phyloP scores from a whole-genome alignment of 2,888 invertebrate species.

The Chrysolina haemoptera region DNA sequence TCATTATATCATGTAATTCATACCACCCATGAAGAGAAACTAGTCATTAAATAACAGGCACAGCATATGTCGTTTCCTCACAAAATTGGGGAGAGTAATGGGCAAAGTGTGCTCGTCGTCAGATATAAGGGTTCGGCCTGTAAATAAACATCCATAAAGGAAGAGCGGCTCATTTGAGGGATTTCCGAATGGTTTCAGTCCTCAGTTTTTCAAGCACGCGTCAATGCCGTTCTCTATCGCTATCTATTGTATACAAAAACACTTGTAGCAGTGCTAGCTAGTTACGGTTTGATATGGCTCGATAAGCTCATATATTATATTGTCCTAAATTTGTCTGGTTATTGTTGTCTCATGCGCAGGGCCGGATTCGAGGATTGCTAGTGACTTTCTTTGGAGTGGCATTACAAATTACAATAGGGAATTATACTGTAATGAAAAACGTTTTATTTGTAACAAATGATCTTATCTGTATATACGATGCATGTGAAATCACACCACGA shows the following conservation, averaged over 20 bases:
- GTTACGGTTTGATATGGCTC: constrained; percentile 5
- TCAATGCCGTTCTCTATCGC: neutral
- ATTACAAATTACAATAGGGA: too few relatives aligned
- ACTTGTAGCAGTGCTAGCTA: constrained; percentile 19
- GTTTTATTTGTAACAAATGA: too few relatives aligned
- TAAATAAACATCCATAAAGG: constrained; percentile 30
- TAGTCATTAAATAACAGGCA: constrained; percentile 31
- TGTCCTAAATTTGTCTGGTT: constrained; percentile 15
- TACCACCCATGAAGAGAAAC: constrained; percentile 15
- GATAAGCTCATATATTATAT: neutral
- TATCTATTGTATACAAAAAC: constrained; percentile 1
- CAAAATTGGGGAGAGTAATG: constrained; percentile 39
- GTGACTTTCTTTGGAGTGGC: too few relatives aligned
- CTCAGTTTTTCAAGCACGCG: constrained; percentile 20
- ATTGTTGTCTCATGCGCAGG: neutral
- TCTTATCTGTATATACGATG: too few relatives aligned
- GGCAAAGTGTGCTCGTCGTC: constrained; percentile 37
- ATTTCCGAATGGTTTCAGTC: constrained; percentile 9
- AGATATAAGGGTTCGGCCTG: constrained; percentile 26
- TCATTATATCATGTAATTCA: constrained; percentile 19
- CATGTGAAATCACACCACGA: too few relatives aligned
- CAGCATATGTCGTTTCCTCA: constrained; percentile 38
- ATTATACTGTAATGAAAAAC: too few relatives aligned
- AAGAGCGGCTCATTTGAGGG: constrained; percentile 26
- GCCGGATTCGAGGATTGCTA: neutral